These are phyloP conservation scores for Nephila pilipes DNA, from an alignment of 1,140 invertebrate species.

Conservation along the genomic window DNA sequence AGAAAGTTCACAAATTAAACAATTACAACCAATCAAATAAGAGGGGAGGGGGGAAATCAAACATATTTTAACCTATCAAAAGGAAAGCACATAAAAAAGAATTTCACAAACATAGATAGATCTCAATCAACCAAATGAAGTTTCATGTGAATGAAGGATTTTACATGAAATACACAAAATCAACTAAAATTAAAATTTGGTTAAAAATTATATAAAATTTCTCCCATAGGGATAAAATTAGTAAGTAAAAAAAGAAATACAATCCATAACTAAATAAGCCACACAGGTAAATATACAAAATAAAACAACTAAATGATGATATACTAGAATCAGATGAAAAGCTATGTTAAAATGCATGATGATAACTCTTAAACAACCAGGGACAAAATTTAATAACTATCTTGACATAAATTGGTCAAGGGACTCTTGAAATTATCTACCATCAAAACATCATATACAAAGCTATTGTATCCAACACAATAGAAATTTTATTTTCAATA, in stretches of 20 bases:
- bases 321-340: background rate
- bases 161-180: background rate
- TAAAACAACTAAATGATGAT: background rate
- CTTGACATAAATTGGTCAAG: background rate
- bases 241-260: background rate
- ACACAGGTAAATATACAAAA: background rate
- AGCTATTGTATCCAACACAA: background rate
- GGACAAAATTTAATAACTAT: background rate
- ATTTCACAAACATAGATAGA: background rate
- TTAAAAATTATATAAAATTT: conserved; percentile 15
- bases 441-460: background rate
- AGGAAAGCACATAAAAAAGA: no score
- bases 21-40: background rate
- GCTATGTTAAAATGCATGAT: background rate
- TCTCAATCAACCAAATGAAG: background rate
- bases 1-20: background rate
- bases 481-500: background rate
- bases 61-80: no score
- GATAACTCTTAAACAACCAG: background rate
- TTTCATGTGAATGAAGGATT: background rate
- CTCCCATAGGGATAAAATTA: background rate
- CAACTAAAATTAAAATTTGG: background rate
- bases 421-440: background rate
- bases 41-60: background rate
- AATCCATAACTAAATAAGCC: conserved; percentile 5